A percentile compares a stretch with the other conserved stretches of the same genome.
Conservation (phyloP, 2,888 invertebrate species). For the Apoda limacodes region DNA sequence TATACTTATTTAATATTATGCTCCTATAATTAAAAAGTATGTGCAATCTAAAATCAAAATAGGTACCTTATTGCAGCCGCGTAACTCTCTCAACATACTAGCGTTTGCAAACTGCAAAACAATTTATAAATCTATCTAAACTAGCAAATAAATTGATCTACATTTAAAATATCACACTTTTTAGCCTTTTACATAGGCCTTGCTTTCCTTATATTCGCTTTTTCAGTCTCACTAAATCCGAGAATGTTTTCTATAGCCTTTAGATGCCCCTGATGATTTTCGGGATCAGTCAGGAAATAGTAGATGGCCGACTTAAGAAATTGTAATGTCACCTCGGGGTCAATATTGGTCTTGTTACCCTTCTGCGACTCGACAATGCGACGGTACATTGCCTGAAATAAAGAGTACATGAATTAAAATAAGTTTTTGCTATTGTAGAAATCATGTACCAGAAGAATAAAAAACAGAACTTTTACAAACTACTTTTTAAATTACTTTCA, state of each 20-base stretch:
- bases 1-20: slow-evolving; percentile 5
- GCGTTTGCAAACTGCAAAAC: slow-evolving; percentile 20
- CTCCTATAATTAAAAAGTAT: slow-evolving; percentile 3
- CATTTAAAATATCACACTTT: slow-evolving; percentile 47
- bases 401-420: too few relatives aligned
- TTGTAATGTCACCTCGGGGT: slow-evolving; percentile 92
- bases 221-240: slow-evolving; percentile 86
- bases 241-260: slow-evolving; percentile 92
- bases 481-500: too few relatives aligned
- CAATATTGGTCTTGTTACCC: slow-evolving; percentile 76
- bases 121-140: slow-evolving; percentile 36
- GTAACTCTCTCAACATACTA: too few relatives aligned
- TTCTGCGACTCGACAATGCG: slow-evolving; percentile 83
- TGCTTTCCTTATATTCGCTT: slow-evolving; percentile 81
- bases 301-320: slow-evolving; percentile 94
- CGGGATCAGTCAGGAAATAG: slow-evolving; percentile 91
- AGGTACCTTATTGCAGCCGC: slow-evolving; percentile 6
- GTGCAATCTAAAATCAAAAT: slow-evolving; percentile 4
- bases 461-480: too few relatives aligned
- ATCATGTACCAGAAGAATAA: too few relatives aligned
- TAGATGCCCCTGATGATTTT: slow-evolving; percentile 89
- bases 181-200: slow-evolving; percentile 56
- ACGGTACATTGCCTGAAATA: slow-evolving; percentile 84
- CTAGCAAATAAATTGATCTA: slow-evolving; percentile 26
- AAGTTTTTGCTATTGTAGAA: too few relatives aligned